Evolutionary conservation across 1,140 invertebrate genomes (phyloP), one percentile per base, ranked within the genome.

Genomic region (Dinoponera quadriceps): DNA sequence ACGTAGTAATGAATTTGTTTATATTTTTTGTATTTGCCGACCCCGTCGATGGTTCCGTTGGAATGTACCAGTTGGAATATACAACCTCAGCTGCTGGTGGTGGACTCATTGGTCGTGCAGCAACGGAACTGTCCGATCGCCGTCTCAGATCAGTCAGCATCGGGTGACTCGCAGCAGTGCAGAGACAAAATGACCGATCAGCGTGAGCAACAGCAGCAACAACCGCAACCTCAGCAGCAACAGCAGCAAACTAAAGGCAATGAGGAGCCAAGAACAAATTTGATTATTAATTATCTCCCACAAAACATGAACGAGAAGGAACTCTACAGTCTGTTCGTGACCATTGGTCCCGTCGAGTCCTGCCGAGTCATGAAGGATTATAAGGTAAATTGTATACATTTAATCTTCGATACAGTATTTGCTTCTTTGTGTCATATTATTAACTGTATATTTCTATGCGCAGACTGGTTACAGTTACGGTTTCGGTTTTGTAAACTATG

Each of bases 201-300:
- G 20, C 62, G 62, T 49, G 59, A 68, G 62, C 18, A 14, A 1
- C 60, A 55, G 54, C 81, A 51, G 51, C 86, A 57, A 49, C 66
- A 65, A 22, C 74, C 86, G 63, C 85, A 90, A 22, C 87, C 77
- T 1, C 75, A 86, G 55, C 88, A 87, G 38, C 82, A 82, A 3
- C 86, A 88, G 57, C 88, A 88, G 0, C 87, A 89, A 25, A 85
- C 18, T 20, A 88, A 90, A 74, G 55, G 60, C 72, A 91, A 91
- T n/a, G 92, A 92, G 27, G 94, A 94, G 29, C 75, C 93, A 66
- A 91, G 94, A 85, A 97, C 98, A 14, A 99, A 99, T 94, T 95
- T 99, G 80, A 99, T 99, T 83, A 97, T 99, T 87, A 99, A 99
- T 94, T 99, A 99, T 93, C 95, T 99, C 83, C 98, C 98, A 14